phyloP scores from a whole-genome alignment of 1,140 invertebrate genomes.

The Drosophila gunungcola region DNA sequence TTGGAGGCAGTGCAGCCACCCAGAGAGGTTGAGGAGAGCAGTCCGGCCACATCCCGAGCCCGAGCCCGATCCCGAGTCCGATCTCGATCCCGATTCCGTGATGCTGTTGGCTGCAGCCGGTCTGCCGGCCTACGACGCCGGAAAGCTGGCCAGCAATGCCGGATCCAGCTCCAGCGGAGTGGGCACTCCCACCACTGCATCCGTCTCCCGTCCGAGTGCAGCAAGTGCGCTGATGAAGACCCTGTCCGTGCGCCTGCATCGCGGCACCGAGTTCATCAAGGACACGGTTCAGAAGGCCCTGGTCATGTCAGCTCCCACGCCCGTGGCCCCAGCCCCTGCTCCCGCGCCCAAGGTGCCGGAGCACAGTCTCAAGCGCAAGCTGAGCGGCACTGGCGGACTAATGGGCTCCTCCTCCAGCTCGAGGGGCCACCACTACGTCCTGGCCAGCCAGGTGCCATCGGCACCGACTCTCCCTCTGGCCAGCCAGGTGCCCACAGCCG shows the following conservation, averaged over 20 bases:
- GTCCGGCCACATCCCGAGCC: background rate
- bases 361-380: conserved; percentile 57
- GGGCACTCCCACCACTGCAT: conserved; percentile 42
- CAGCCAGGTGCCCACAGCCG: conserved; percentile 49
- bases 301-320: conserved; percentile 64
- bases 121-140: conserved; percentile 63
- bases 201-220: conserved; percentile 47
- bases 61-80: too few species aligned
- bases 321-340: conserved; percentile 15
- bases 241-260: conserved; percentile 84
- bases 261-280: conserved; percentile 86
- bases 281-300: conserved; percentile 85
- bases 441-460: conserved; percentile 6
- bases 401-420: conserved; percentile 41
- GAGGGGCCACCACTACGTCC: conserved; percentile 16
- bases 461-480: conserved; percentile 11
- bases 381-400: conserved; percentile 55
- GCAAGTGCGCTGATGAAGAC: conserved; percentile 81
- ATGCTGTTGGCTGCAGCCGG: conserved; percentile 73
- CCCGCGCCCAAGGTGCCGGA: conserved; percentile 16
- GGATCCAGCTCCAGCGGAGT: conserved; percentile 67
- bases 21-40: conserved; percentile 3
- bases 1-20: conserved; percentile 46
- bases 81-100: conserved; percentile 20
- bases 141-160: conserved; percentile 43